Evolutionary conservation across 2,797 vertebrate genomes (phyloP), one percentile per base, ranked within the genome.

Genomic region (Perodicticus potto): DNA sequence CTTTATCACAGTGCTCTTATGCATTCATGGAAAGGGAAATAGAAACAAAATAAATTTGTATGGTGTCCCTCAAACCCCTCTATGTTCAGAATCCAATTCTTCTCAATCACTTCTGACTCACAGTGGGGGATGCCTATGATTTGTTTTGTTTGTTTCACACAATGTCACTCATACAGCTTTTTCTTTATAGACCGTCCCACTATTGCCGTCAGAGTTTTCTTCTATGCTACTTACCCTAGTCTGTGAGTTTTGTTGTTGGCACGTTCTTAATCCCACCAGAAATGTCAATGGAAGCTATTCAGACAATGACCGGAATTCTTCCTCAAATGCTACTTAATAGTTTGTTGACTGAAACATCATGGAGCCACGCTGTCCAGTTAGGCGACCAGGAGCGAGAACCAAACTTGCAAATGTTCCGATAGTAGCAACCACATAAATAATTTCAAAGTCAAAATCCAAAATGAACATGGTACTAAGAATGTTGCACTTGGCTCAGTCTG

Each of bases 1-100:
- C 93, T 84, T 72, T 80, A 84, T 83, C 45, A 81, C 70, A 27
- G 74, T 78, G 73, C 96, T 93, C 65, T 78, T 80, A 45, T 22
- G n/a, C 1, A 34, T 37, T 76, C 61, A 82, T 83, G 74, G 65
- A 83, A 73, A 61, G 53, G 40, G 27, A 59, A 59, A 70, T n/a
- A 84, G 1, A 94, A 89, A 85, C 55, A 67, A 89, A 67, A 63
- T 25, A 63, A 89, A 95, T 69, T 49, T 76, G 37, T 0, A 89
- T 34, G 5, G 3, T 43, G 22, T 63, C 59, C 45, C 74, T 29
- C 87, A 93, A 89, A 72, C 19, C 17, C 40, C n/a, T 85, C n/a
- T 27, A 57, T 32, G 27, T 40, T 89, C 73, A 45, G 37, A 93
- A 86, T 70, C 49, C 43, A 70, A 20, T 88, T 92, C 89, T 90